Evolutionary conservation across 2,797 vertebrate species (phyloP).

Genomic region (Cossypha dichroa): DNA sequence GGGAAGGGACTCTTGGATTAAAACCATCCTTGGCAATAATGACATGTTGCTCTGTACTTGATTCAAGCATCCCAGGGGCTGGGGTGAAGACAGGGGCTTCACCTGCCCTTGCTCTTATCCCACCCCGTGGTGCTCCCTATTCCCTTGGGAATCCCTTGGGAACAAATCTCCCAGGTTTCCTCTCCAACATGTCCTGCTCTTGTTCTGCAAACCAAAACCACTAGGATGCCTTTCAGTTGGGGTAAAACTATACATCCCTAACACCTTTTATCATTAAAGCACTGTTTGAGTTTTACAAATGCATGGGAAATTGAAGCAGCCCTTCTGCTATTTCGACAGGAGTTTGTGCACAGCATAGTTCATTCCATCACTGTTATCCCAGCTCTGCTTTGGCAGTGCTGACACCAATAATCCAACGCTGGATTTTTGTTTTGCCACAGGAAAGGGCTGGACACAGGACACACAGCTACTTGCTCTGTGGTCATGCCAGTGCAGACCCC

Average conservation of each 20-base stretch:
- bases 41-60: rapidly evolving
- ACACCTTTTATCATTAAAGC: background rate
- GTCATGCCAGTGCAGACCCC: background rate
- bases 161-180: background rate
- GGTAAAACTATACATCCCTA: background rate
- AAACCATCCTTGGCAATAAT: background rate
- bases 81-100: background rate
- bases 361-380: background rate
- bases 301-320: background rate
- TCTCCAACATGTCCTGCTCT: background rate
- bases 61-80: background rate
- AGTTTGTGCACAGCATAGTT: background rate
- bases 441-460: background rate
- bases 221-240: background rate
- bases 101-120: background rate
- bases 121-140: rapidly evolving
- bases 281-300: background rate
- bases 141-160: background rate
- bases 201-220: background rate
- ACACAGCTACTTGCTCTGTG: background rate
- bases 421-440: background rate
- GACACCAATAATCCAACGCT: background rate
- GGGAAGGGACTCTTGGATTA: background rate
- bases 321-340: background rate
- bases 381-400: background rate